phyloP scores from a whole-genome alignment of 1,140 invertebrate genomes.

The Drosophila serrata region DNA sequence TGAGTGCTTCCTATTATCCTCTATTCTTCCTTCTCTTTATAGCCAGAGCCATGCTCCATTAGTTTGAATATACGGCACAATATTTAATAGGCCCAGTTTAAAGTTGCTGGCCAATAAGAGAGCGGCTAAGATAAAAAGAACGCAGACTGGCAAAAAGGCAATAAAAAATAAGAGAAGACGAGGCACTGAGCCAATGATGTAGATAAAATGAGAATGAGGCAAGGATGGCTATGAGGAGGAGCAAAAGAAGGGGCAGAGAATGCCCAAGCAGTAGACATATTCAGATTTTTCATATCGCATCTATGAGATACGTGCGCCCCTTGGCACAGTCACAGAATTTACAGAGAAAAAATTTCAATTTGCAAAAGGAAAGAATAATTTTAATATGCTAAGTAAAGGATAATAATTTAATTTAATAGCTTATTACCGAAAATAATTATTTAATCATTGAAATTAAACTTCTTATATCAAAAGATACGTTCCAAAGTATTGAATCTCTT shows the following conservation, averaged over 20 bases:
- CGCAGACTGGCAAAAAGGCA: slow-evolving; percentile 31
- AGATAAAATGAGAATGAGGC: slow-evolving; percentile 22
- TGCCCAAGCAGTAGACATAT: slow-evolving; percentile 29
- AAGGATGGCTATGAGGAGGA: not conserved
- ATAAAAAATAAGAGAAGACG: slow-evolving; percentile 41
- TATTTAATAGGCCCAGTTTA: slow-evolving; percentile 57
- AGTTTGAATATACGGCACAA: slow-evolving; percentile 40
- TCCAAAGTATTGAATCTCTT: not conserved
- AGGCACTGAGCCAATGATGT: slow-evolving; percentile 40
- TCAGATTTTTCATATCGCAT: slow-evolving; percentile 47
- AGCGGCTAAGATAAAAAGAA: slow-evolving; percentile 54
- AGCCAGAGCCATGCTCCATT: slow-evolving; percentile 44
- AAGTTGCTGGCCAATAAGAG: slow-evolving; percentile 43
- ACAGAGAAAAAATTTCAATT: slow-evolving; percentile 10
- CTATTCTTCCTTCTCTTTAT: not conserved
- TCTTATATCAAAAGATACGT: not conserved
- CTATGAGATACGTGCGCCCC: slow-evolving; percentile 53
- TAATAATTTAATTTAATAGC: not conserved
- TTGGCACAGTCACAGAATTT: slow-evolving; percentile 19
- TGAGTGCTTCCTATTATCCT: not conserved
- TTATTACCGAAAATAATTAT: not conserved
- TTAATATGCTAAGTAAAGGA: too few relatives aligned
- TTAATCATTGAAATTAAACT: not conserved
- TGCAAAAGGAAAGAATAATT: not conserved
- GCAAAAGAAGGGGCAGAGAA: not conserved